These are phyloP conservation scores for Trematomus loennbergii DNA, from an alignment of 2,113 vertebrate species.

Conservation along the genomic window DNA sequence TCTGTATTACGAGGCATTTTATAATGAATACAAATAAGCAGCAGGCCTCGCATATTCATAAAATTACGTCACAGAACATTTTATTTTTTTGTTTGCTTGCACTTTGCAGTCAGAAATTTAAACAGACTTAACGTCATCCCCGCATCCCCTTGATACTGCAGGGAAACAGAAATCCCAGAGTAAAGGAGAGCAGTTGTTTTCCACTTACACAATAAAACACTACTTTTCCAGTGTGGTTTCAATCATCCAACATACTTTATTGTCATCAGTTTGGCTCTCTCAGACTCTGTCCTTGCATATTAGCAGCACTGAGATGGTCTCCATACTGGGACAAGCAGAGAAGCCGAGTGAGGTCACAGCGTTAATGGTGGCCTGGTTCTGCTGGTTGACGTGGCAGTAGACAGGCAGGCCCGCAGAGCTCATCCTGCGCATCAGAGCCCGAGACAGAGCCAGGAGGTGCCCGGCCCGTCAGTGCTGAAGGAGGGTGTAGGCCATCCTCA, in stretches of 20 bases:
- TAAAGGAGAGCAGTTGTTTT: neutral
- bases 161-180: slow-evolving; percentile 11
- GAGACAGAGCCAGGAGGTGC: slow-evolving; percentile 57
- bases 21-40: neutral
- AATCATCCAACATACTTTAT: neutral
- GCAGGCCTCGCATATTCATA: neutral
- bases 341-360: slow-evolving; percentile 20
- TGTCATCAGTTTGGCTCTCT: slow-evolving; percentile 4
- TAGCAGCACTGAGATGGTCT: slow-evolving; percentile 26
- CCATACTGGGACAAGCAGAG: neutral
- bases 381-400: slow-evolving; percentile 68
- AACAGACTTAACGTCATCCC: neutral
- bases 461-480: slow-evolving; percentile 69
- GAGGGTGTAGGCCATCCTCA: slow-evolving; percentile 74
- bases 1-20: neutral
- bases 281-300: slow-evolving; percentile 22
- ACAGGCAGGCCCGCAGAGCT: slow-evolving; percentile 64
- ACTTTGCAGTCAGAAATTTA: slow-evolving; percentile 12
- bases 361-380: slow-evolving; percentile 39
- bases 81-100: slow-evolving; percentile 35
- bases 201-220: slow-evolving; percentile 7
- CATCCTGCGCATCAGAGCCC: slow-evolving; percentile 60
- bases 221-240: neutral
- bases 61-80: slow-evolving; percentile 20
- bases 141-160: neutral